phyloP scores from a whole-genome alignment of 2,888 invertebrate genomes.

The Pristionchus mayeri region DNA sequence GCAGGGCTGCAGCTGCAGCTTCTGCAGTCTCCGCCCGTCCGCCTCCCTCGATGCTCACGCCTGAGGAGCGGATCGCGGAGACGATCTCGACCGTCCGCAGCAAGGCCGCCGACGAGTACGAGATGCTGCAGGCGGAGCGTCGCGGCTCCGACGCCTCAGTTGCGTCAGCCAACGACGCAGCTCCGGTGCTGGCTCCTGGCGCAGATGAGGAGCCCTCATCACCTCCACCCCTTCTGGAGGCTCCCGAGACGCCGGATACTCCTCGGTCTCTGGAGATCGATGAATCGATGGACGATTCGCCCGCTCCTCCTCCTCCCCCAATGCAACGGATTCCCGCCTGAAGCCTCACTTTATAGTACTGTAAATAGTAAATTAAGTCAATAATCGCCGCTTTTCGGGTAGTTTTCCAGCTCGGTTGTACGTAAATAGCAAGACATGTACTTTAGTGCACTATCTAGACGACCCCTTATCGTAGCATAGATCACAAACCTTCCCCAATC shows the following conservation, averaged over 20 bases:
- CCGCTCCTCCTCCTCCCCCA: not conserved
- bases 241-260: not conserved
- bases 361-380: conserved; percentile 18
- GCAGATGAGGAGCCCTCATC: not conserved
- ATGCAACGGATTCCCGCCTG: not conserved
- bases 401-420: not conserved
- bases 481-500: not conserved
- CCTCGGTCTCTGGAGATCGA: not conserved
- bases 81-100: not conserved
- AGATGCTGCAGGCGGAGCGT: not conserved
- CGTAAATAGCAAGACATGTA: not conserved
- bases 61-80: not conserved
- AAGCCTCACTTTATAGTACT: not conserved
- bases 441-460: not conserved
- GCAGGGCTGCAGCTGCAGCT: not conserved
- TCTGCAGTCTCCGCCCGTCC: not conserved
- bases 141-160: not conserved
- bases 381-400: not conserved
- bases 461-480: not conserved
- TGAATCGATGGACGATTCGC: not conserved
- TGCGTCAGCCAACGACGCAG: not conserved
- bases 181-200: not conserved
- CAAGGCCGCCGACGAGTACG: conserved; percentile 6
- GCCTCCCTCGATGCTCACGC: conserved; percentile 13
- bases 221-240: not conserved